A percentile compares a stretch with the other conserved stretches of the same genome.
phyloP scores from a whole-genome alignment of 2,888 invertebrate species.

The Lepidochitona cinerea region DNA sequence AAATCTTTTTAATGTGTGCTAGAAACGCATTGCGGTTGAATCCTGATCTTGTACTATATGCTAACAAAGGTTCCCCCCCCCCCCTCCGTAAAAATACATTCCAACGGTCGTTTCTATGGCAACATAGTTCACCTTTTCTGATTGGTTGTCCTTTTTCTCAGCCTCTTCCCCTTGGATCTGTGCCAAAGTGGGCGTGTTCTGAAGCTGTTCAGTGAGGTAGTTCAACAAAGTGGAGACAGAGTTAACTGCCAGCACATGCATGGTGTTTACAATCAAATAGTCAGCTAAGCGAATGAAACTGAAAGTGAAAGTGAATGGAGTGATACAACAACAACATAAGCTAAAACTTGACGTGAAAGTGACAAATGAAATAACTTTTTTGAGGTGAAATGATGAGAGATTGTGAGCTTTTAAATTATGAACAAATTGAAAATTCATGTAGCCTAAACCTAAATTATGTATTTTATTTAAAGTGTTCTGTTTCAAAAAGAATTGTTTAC shows the following conservation, averaged over 20 bases:
- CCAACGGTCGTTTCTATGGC: no score
- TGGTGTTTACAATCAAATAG: conserved; percentile 71
- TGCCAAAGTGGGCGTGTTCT: conserved; percentile 66
- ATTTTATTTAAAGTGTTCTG: no score
- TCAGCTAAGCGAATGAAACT: conserved; percentile 72
- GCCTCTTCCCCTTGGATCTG: conserved; percentile 61
- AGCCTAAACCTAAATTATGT: no score
- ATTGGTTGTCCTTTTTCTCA: conserved; percentile 29
- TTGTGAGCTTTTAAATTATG: not conserved
- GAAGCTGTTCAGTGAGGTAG: conserved; percentile 69
- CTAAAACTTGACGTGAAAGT: not conserved
- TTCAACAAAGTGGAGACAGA: conserved; percentile 70
- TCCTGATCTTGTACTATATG: no score
- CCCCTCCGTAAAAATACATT: no score
- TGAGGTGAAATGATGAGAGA: not conserved
- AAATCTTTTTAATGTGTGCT: no score
- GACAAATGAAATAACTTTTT: not conserved
- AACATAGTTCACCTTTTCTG: not conserved
- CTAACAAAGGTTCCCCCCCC: no score
- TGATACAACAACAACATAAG: not conserved
- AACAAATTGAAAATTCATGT: no score
- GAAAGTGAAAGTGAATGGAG: conserved; percentile 15
- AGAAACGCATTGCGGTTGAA: no score
- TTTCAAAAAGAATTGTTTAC: no score
- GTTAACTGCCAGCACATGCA: conserved; percentile 71